phyloP scores from a whole-genome alignment of 2,797 vertebrate genomes.

The Carapus acus region DNA sequence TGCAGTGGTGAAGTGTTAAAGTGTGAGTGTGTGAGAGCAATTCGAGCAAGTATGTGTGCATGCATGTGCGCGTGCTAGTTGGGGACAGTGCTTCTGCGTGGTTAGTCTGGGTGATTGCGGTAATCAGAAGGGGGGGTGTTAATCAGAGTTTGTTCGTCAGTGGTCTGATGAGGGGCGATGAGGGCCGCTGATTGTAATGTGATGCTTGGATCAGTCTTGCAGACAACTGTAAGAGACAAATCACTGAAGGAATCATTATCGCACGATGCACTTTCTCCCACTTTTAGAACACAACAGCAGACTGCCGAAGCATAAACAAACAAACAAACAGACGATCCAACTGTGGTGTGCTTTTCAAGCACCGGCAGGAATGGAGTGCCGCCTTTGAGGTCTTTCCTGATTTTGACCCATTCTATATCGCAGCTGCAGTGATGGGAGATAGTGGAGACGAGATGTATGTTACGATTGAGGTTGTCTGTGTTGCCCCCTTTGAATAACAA shows the following conservation, averaged over 20 bases:
- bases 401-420: slow-evolving; percentile 53
- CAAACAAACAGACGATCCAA: slow-evolving; percentile 47
- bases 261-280: slow-evolving; percentile 22
- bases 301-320: slow-evolving; percentile 60
- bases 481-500: slow-evolving; percentile 55
- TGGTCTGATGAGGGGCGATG: slow-evolving; percentile 74
- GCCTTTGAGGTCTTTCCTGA: slow-evolving; percentile 48
- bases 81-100: slow-evolving; percentile 54
- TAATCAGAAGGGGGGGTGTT: slow-evolving; percentile 76
- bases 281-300: slow-evolving; percentile 35
- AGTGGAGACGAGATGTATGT: slow-evolving; percentile 42
- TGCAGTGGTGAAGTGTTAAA: slow-evolving; percentile 26
- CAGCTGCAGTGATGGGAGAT: slow-evolving; percentile 37
- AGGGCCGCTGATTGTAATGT: slow-evolving; percentile 77
- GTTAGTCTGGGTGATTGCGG: slow-evolving; percentile 73
- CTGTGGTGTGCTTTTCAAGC: slow-evolving; percentile 19
- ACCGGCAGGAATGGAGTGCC: slow-evolving; percentile 24
- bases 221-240: slow-evolving; percentile 54
- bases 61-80: slow-evolving; percentile 22
- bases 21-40: background rate
- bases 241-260: slow-evolving; percentile 59
- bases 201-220: slow-evolving; percentile 65
- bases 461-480: slow-evolving; percentile 53
- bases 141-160: slow-evolving; percentile 80
- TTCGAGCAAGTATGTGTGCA: slow-evolving; percentile 21